phyloP scores from a whole-genome alignment of 2,797 vertebrate genomes.

The Phalanger gymnotis region DNA sequence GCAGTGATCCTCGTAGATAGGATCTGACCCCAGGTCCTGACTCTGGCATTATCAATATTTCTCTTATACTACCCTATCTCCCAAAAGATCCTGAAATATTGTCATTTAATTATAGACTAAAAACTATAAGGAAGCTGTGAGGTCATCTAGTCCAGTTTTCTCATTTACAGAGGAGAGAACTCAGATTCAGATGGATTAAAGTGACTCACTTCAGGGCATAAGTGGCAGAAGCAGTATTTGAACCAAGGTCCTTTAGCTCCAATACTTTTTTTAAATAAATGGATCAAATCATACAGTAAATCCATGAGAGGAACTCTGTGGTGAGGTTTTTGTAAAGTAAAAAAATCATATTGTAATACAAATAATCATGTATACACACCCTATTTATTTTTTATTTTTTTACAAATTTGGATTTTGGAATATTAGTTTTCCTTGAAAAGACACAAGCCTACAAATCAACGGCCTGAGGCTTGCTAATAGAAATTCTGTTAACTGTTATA shows the following conservation, averaged over 20 bases:
- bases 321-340: not conserved
- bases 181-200: not conserved
- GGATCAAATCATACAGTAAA: not conserved
- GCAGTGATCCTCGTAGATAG: not conserved
- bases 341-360: not conserved
- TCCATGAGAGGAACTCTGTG: not conserved
- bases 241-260: not conserved
- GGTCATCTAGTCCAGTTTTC: not conserved
- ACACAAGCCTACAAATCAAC: not conserved
- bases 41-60: not conserved
- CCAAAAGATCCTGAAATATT: not conserved
- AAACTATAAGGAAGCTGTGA: not conserved
- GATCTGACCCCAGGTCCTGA: not conserved
- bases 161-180: not conserved
- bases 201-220: not conserved
- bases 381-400: not conserved
- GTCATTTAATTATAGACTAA: not conserved
- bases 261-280: not conserved
- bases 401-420: not conserved
- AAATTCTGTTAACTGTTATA: not conserved
- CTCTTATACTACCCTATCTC: not conserved
- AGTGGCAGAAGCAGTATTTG: not conserved
- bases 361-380: not conserved
- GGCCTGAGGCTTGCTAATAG: not conserved
- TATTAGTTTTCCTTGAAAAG: slow-evolving; percentile 7